These are phyloP conservation scores for Orgyia antiqua DNA, from an alignment of 2,888 invertebrate species.

Conservation along the genomic window DNA sequence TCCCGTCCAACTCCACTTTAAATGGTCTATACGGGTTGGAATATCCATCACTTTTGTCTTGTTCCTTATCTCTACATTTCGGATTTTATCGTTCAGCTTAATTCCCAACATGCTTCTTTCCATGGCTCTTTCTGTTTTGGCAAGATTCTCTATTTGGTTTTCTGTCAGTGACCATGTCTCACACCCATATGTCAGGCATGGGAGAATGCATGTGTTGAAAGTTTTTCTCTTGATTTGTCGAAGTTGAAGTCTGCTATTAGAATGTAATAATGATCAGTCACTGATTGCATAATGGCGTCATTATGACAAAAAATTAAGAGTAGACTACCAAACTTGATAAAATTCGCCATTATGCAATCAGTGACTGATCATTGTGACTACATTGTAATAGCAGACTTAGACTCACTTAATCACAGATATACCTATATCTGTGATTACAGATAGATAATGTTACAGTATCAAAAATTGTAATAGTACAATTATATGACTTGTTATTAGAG, in stretches of 20 bases:
- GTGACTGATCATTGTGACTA: too few relatives aligned
- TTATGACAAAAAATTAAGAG: too few relatives aligned
- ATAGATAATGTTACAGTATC: constrained; percentile 1
- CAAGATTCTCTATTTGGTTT: neutral
- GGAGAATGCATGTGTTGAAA: neutral
- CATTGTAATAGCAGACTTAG: too few relatives aligned
- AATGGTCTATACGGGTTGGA: neutral
- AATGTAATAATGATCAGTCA: too few relatives aligned
- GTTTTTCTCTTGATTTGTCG: constrained; percentile 6
- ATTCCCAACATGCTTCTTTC: neutral
- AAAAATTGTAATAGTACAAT: constrained; percentile 7
- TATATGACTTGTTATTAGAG: constrained; percentile 4
- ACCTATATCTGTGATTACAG: too few relatives aligned
- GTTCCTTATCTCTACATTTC: neutral
- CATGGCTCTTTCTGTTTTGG: neutral
- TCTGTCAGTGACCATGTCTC: neutral
- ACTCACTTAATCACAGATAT: too few relatives aligned
- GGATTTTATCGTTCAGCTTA: neutral
- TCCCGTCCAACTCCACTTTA: neutral
- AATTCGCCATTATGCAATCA: too few relatives aligned
- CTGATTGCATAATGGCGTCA: too few relatives aligned
- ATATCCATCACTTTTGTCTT: neutral
- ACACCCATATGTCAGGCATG: neutral
- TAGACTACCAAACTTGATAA: too few relatives aligned
- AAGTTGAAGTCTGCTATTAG: too few relatives aligned